Evolutionary conservation across 2,888 invertebrate genomes (phyloP), one percentile per base, ranked within the genome.

Genomic region (Clepsis dumicolana): DNA sequence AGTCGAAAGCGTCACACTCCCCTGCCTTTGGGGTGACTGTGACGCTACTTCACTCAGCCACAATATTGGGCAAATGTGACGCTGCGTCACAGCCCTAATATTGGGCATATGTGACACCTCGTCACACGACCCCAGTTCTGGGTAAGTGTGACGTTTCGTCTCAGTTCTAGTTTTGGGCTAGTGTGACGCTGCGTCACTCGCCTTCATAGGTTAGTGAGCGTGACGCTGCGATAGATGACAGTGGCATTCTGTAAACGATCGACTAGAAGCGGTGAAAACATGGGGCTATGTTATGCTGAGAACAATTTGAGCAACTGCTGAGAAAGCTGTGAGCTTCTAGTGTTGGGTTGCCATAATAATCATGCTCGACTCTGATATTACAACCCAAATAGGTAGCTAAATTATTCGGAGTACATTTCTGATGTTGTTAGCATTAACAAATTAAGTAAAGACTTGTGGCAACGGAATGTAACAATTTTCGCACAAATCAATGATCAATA

Each of bases 241-340:
- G 85, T 87, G 85, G 82, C 78, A 75, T 76, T 82, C 76, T 81
- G 81, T 84, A 84, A 84, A 89, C 88, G 87, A 81, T 84, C 81
- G 77, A 79, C 89, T 90, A 90, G 81, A 91, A 91, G 92, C 91
- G 72, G 88, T 90, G 90, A 89, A 77, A 57, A 81, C 79, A 86
- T 87, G 84, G 85, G 77, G 74, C 80, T 83, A 80, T 77, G 48
- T 67, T 79, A 78, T 79, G 82, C 76, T 82, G 82, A 86, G 80
- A 85, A 67, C 57, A 77, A 82, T 82, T 93, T 91, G 92, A 91
- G 91, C 92, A 91, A 89, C 86, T 87, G 92, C 85, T 77, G 85
- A 86, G 88, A 89, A 90, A 93, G 92, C 93, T 93, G 93, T 92
- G 92, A 91, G 92, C 89, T 86, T 84, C 75, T 82, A 78, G 80